phyloP scores from a whole-genome alignment of 1,140 invertebrate genomes.

The Aphelinus atriplicis region DNA sequence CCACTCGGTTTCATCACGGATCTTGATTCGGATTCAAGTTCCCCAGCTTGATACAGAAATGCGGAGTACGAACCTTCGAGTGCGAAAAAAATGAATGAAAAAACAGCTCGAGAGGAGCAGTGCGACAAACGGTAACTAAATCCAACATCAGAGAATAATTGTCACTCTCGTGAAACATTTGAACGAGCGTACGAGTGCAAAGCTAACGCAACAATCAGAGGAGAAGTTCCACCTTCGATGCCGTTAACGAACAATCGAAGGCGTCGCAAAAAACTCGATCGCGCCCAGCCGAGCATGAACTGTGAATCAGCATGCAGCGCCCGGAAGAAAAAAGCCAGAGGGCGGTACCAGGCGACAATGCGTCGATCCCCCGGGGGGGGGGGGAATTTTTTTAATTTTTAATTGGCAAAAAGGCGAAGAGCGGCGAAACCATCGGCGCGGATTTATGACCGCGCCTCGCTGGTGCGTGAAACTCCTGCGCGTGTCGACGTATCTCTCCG shows the following conservation, averaged over 20 bases:
- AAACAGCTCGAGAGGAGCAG: too few species aligned
- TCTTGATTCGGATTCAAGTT: too few species aligned
- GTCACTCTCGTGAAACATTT: too few species aligned
- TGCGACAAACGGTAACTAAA: too few species aligned
- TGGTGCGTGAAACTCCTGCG: neutral
- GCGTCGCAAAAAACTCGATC: too few species aligned
- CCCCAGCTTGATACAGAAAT: too few species aligned
- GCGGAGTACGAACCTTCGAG: too few species aligned
- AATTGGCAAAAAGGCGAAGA: conserved; percentile 60
- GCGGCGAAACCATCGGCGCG: conserved; percentile 33
- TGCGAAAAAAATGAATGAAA: too few species aligned
- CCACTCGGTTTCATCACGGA: too few species aligned
- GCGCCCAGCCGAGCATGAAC: conserved; percentile 3
- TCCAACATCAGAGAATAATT: too few species aligned
- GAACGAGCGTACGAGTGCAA: too few species aligned
- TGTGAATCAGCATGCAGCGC: conserved; percentile 11
- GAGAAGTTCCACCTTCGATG: neutral
- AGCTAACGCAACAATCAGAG: too few species aligned
- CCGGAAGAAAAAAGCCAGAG: neutral
- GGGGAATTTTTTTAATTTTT: conserved; percentile 64
- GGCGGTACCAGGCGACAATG: neutral
- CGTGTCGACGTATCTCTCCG: neutral
- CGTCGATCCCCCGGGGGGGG: conserved; percentile 2
- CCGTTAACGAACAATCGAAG: conserved; percentile 21
- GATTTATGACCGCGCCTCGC: conserved; percentile 32